Evolutionary conservation across 2,113 vertebrate species (phyloP).

Genomic region (Paedocypris sp.): DNA sequence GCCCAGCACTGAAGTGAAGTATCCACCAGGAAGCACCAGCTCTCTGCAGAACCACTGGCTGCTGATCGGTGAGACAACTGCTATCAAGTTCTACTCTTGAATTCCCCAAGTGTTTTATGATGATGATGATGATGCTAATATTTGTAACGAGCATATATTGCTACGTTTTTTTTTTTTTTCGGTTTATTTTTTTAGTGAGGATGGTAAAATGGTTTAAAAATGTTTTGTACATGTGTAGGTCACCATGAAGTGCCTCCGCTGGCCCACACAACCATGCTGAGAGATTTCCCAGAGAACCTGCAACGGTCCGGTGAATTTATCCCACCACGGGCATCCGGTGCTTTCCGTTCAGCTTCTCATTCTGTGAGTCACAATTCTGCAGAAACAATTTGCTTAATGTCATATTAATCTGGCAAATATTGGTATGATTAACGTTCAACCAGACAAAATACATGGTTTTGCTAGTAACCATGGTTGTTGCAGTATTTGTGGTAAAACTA

Average conservation of each 20-base stretch:
- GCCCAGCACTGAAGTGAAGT: slow-evolving; percentile 79
- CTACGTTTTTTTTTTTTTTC: too few relatives aligned
- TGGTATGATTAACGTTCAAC: too few relatives aligned
- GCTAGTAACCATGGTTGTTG: too few relatives aligned
- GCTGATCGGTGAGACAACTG: slow-evolving; percentile 78
- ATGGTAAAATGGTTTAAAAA: too few relatives aligned
- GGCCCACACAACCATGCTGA: slow-evolving; percentile 86
- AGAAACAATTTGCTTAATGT: not conserved
- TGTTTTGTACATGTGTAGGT: slow-evolving; percentile 55
- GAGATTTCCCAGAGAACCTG: slow-evolving; percentile 67
- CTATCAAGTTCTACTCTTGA: not conserved
- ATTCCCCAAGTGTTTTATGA: not conserved
- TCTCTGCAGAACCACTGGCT: slow-evolving; percentile 82
- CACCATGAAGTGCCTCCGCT: slow-evolving; percentile 84
- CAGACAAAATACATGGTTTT: too few relatives aligned
- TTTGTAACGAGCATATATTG: too few relatives aligned
- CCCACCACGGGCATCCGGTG: slow-evolving; percentile 41
- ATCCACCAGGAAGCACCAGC: slow-evolving; percentile 73
- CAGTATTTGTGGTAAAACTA: too few relatives aligned
- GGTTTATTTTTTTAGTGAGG: too few relatives aligned
- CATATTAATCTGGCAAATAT: not conserved
- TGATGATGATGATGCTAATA: too few relatives aligned
- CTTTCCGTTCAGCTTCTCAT: slow-evolving; percentile 25
- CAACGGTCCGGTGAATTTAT: slow-evolving; percentile 62
- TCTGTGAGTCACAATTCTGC: slow-evolving; percentile 19